Evolutionary conservation across 2,113 vertebrate genomes (phyloP).

Genomic region (Syngnathus typhle): DNA sequence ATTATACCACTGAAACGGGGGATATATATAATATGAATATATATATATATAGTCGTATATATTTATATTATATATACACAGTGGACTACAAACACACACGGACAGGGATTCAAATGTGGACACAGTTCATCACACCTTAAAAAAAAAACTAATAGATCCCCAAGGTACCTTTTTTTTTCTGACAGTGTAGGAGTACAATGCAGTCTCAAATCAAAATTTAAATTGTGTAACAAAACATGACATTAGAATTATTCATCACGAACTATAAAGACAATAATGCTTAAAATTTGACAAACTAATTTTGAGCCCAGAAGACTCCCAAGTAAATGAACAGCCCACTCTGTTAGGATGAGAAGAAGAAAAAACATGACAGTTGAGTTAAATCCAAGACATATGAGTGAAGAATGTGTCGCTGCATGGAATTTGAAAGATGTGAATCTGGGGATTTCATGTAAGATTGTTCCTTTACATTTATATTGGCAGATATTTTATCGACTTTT

Average conservation of each 20-base stretch:
- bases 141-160: no score
- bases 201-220: not conserved
- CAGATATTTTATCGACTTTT: conserved; percentile 13
- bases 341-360: not conserved
- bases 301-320: not conserved
- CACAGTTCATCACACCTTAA: no score
- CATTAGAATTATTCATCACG: not conserved
- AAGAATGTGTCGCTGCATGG: not conserved
- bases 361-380: not conserved
- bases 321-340: not conserved
- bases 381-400: conserved; percentile 11
- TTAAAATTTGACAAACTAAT: not conserved
- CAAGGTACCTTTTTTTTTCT: no score
- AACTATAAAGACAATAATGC: not conserved
- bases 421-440: not conserved
- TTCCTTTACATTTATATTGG: conserved; percentile 15
- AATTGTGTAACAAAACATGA: not conserved
- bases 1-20: no score
- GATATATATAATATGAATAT: no score
- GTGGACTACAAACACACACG: no score
- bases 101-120: no score
- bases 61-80: no score
- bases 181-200: no score
- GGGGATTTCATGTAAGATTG: conserved; percentile 8
- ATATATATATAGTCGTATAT: no score